These are phyloP conservation scores for Apodemus sylvaticus DNA, from an alignment of 2,113 vertebrate species.

Conservation along the genomic window DNA sequence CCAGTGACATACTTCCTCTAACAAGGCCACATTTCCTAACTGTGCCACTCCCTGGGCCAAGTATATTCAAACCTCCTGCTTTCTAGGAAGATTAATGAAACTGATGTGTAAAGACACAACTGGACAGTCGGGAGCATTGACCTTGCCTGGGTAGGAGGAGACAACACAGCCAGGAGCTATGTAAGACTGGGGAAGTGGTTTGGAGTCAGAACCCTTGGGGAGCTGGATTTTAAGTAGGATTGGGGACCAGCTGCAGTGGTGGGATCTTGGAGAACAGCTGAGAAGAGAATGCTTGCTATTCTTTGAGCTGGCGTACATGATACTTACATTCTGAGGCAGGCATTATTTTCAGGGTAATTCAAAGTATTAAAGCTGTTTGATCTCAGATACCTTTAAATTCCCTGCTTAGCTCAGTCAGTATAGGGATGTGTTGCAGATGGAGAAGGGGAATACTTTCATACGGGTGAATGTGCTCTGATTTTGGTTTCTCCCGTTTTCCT, in stretches of 20 bases:
- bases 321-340: not conserved
- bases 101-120: not conserved
- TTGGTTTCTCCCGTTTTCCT: constrained; percentile 26
- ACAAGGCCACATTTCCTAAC: too few species aligned
- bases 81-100: not conserved
- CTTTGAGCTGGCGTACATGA: not conserved
- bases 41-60: too few species aligned
- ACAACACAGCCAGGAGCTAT: not conserved
- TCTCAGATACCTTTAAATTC: not conserved
- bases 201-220: not conserved
- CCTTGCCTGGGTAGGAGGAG: not conserved
- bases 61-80: not conserved
- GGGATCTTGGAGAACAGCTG: not conserved
- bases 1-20: too few species aligned
- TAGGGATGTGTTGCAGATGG: not conserved
- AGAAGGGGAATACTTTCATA: not conserved
- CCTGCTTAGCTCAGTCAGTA: not conserved
- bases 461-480: not conserved
- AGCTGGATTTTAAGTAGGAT: not conserved
- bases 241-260: not conserved
- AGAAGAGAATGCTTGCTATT: not conserved
- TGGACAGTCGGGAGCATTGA: not conserved
- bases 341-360: not conserved
- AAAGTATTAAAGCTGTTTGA: not conserved
- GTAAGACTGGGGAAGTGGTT: not conserved